A percentile compares a stretch with the other conserved stretches of the same genome.
Conservation (phyloP, 2,888 invertebrate species). For the Apamea epomidion region DNA sequence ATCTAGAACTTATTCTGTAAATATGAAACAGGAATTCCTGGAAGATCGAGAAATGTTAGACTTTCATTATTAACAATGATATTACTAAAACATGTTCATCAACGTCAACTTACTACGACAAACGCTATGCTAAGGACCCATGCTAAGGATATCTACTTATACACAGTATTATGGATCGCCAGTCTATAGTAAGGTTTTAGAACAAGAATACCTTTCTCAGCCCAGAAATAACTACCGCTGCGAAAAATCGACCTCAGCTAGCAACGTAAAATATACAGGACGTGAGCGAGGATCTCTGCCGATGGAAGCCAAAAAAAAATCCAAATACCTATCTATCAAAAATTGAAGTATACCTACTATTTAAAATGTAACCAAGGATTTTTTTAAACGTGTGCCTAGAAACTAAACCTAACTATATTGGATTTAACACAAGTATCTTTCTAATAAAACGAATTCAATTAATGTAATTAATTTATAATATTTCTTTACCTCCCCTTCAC, state of each 20-base stretch:
- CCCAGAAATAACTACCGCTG: not conserved
- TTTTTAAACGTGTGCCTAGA: not conserved
- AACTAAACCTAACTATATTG: not conserved
- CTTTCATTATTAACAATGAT: constrained; percentile 11
- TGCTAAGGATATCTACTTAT: not conserved
- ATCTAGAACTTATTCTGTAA: constrained; percentile 30
- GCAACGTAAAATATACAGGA: not conserved
- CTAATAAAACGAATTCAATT: not conserved
- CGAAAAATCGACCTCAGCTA: not conserved
- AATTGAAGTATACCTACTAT: not conserved
- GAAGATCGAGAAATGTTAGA: constrained; percentile 28
- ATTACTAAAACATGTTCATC: constrained; percentile 10
- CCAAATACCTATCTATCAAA: not conserved
- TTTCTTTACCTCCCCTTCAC: not conserved
- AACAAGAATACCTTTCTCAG: constrained; percentile 8
- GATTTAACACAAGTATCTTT: not conserved
- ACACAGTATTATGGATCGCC: too few species aligned
- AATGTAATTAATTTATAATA: not conserved
- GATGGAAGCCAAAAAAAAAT: not conserved
- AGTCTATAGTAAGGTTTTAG: not conserved
- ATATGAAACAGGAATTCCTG: constrained; percentile 21
- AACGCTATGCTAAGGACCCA: not conserved
- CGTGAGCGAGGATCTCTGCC: not conserved
- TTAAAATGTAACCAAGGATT: not conserved
- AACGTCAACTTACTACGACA: not conserved